These are phyloP conservation scores for Hirtodrosophila alboralis DNA, from an alignment of 2,888 invertebrate genomes.

Conservation along the genomic window DNA sequence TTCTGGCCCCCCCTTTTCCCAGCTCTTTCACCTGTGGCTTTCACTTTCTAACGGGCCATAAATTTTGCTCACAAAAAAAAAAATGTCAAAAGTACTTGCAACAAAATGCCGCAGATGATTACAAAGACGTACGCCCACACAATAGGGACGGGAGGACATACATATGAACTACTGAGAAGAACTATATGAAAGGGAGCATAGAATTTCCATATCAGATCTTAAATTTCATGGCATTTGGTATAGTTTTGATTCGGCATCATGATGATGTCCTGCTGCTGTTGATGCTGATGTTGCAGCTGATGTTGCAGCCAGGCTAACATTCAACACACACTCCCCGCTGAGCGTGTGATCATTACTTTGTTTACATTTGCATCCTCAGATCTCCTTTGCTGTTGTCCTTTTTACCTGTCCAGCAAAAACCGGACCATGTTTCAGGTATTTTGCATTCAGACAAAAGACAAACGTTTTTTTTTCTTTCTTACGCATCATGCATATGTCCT, in stretches of 20 bases:
- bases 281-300: conserved; percentile 45
- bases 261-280: conserved; percentile 40
- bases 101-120: conserved; percentile 55
- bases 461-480: conserved; percentile 26
- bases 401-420: conserved; percentile 53
- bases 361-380: conserved; percentile 72
- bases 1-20: too few relatives aligned
- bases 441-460: conserved; percentile 51
- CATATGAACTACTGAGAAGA: conserved; percentile 16
- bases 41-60: conserved; percentile 55
- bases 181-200: too few relatives aligned
- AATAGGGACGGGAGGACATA: conserved; percentile 31
- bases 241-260: conserved; percentile 64
- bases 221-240: conserved; percentile 70
- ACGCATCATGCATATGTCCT: conserved; percentile 34
- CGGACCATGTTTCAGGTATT: conserved; percentile 49
- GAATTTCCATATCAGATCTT: conserved; percentile 66
- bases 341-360: conserved; percentile 77
- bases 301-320: too few relatives aligned
- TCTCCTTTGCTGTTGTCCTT: conserved; percentile 54
- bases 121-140: conserved; percentile 60
- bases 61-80: conserved; percentile 14
- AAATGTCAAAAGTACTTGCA: conserved; percentile 13
- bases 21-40: conserved; percentile 53
- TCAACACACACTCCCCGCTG: conserved; percentile 60